Base-by-base conservation (phyloP, 2,797 vertebrate species). In the Hylomyscus alleni region DNA sequence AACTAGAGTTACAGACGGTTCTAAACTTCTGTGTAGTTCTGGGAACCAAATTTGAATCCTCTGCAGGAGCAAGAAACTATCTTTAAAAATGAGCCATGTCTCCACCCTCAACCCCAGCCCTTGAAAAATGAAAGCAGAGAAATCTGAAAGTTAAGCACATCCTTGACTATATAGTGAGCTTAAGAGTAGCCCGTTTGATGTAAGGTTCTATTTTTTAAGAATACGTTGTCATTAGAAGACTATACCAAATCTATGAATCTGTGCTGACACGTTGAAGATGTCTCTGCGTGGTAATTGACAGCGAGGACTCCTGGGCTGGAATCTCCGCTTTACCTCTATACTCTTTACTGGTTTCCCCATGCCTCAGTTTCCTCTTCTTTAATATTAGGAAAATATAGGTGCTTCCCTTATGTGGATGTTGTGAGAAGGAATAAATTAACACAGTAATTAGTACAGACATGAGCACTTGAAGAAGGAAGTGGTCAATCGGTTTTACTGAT, bases 401-500 rank as follows among this genome's bases (percentile, higher is more conserved):
- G 78, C 15, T 93, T 96, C 14, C n/a, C 7, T 86, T 58, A 22
- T 40, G 19, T 17, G 4, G 2, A 78, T 89, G 1, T 40, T 75
- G 37, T 67, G 40, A 82, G 9, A 62, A 65, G 20, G 20, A 90
- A 24, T 2, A 26, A 37, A 75, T 52, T 65, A 50, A 52, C 14
- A 44, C 8, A 22, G 29, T 62, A 75, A 73, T 72, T 62, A 94
- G 24, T 47, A 78, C 0, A 60, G 10, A 26, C 93, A 92, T 34
- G 29, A 77, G 58, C 9, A 82, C 31, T 94, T 72, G 54, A 34
- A 73, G 19, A 76, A 90, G 15, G 24, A 95, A 92, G 85, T 54
- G 10, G 20, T 58, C 15, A 93, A 75, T 85, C 90, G 58, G 73
- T 84, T 87, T 95, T 58, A 91, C 54, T 92, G 60, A 94, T 93